Percentiles rank a stretch among this genome's conserved stretches.
These are phyloP conservation scores for Tethea ocularis DNA, from an alignment of 2,888 invertebrate species.

Conservation along the genomic window DNA sequence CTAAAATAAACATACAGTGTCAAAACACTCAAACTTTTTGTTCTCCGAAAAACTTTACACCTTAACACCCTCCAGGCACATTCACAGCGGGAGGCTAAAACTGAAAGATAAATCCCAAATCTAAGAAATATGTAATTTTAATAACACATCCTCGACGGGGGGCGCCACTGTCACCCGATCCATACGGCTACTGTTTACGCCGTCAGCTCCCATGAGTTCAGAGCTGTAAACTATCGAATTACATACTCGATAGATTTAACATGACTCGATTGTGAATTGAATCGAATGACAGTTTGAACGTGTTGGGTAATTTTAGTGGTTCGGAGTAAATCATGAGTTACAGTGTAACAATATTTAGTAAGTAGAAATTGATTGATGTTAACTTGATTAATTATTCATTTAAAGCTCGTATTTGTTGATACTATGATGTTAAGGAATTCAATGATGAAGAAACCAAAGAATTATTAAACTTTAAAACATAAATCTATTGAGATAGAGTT, in stretches of 20 bases:
- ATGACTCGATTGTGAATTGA: slow-evolving; percentile 45
- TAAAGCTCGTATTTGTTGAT: too few species aligned
- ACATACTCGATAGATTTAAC: slow-evolving; percentile 67
- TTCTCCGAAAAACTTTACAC: not conserved
- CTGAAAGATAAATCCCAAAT: slow-evolving; percentile 26
- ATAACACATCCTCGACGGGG: slow-evolving; percentile 58
- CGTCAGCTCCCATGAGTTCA: slow-evolving; percentile 51
- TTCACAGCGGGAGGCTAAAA: slow-evolving; percentile 30
- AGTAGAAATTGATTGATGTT: too few species aligned
- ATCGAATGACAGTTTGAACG: slow-evolving; percentile 41
- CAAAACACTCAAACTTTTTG: not conserved
- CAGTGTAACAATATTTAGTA: too few species aligned
- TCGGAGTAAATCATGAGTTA: too few species aligned
- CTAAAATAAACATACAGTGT: not conserved
- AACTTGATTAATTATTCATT: too few species aligned
- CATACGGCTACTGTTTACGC: slow-evolving; percentile 72
- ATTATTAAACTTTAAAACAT: too few species aligned
- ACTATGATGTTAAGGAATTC: too few species aligned
- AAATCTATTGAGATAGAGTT: too few species aligned
- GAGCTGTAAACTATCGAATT: slow-evolving; percentile 59
- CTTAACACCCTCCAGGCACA: slow-evolving; percentile 36
- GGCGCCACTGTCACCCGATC: slow-evolving; percentile 70
- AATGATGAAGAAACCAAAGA: too few species aligned
- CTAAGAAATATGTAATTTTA: slow-evolving; percentile 40
- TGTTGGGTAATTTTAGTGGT: slow-evolving; percentile 24